These are phyloP conservation scores for Ellobius talpinus DNA, from an alignment of 2,113 vertebrate species.

Conservation along the genomic window DNA sequence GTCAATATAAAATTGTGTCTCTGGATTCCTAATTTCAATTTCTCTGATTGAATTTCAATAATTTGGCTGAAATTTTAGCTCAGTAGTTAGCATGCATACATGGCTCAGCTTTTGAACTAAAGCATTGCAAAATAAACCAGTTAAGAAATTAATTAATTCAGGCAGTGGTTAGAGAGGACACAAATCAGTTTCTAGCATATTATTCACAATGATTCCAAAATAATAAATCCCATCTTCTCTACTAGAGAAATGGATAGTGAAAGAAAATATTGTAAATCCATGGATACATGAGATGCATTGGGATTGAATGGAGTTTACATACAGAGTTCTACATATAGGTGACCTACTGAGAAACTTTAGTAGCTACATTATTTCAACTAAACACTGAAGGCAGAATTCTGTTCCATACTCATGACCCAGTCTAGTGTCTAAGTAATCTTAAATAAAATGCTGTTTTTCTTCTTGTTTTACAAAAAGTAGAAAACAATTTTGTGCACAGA, in stretches of 20 bases:
- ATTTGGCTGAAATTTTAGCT: neutral
- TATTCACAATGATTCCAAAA: neutral
- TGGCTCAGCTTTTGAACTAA: neutral
- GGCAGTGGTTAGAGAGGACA: neutral
- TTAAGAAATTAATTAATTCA: neutral
- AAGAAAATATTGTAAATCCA: neutral
- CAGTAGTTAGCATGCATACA: neutral
- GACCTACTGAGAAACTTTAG: neutral
- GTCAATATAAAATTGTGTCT: neutral
- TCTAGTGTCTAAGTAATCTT: neutral
- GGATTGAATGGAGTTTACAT: fast-evolving
- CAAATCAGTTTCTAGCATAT: neutral
- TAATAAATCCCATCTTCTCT: neutral
- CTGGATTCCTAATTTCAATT: neutral
- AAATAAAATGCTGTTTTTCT: neutral
- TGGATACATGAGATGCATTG: neutral
- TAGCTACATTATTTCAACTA: neutral
- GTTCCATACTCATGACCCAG: neutral
- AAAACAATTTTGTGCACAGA: neutral
- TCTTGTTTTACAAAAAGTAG: neutral
- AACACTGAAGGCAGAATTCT: neutral
- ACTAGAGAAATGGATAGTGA: neutral
- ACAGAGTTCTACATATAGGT: fast-evolving
- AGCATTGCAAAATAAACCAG: neutral
- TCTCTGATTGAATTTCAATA: neutral